These are phyloP conservation scores for Carterocephalus palaemon DNA, from an alignment of 2,888 invertebrate genomes.

Conservation along the genomic window DNA sequence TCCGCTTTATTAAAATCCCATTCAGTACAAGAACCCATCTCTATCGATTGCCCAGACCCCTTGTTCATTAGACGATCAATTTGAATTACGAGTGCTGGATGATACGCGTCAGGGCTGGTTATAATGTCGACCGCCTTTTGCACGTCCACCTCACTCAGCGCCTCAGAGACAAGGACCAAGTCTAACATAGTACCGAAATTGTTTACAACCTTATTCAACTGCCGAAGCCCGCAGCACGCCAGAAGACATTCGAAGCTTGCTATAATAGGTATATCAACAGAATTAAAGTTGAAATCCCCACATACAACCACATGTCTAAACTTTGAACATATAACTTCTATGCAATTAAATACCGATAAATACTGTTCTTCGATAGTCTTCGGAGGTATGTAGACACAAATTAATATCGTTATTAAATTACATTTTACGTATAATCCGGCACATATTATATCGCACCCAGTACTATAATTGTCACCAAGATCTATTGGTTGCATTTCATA, in stretches of 20 bases:
- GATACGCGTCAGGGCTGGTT: neutral
- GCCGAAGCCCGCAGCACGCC: neutral
- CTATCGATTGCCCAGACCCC: neutral
- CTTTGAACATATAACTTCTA: neutral
- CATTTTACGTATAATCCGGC: neutral
- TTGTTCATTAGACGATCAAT: neutral
- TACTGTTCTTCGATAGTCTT: neutral
- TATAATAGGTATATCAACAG: neutral
- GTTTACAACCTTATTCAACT: constrained; percentile 4
- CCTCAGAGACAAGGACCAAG: neutral
- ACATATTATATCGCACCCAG: neutral
- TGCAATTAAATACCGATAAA: neutral
- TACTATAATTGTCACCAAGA: neutral
- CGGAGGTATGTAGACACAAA: constrained; percentile 5
- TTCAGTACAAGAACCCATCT: neutral
- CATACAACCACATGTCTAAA: neutral
- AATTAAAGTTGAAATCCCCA: neutral
- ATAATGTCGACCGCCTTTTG: neutral
- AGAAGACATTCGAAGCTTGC: constrained; percentile 3
- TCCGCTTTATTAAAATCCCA: constrained; percentile 6
- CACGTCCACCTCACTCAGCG: neutral
- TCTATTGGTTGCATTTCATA: neutral
- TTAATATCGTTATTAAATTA: constrained; percentile 1
- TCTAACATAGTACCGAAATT: neutral
- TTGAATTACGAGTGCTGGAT: constrained; percentile 3